Base-by-base conservation (phyloP, 2,797 vertebrate species). In the Gadopsis bispinosus region DNA sequence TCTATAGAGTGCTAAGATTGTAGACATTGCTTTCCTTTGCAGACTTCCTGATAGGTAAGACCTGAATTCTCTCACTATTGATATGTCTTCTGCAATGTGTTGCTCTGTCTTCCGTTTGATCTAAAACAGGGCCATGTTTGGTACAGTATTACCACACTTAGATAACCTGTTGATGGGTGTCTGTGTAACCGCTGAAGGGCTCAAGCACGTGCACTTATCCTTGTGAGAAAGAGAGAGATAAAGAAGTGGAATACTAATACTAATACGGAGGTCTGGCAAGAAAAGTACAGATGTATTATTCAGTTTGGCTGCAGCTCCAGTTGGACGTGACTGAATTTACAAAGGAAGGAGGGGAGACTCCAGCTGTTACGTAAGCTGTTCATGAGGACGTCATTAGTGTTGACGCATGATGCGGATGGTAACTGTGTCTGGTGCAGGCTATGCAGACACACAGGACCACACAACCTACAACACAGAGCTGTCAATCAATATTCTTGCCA, bases 241-340 rank as follows among this genome's bases (percentile, higher is more conserved):
- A 66, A 83, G 65, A 68, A 72, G 45, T 60, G 72, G 66, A 81
- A 70, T 82, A 73, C 39, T 69, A 73, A 79, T 26, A 26, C 26
- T 26, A 26, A 26, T 26, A 26, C 50, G 14, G 81, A 87, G 87
- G 86, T 90, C 84, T 90, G 78, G 81, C 80, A 79, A 45, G 75
- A 89, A 71, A 82, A 92, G 91, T 89, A 91, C 88, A 93, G 91
- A 95, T 95, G 89, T 94, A 93, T 95, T 95, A 95, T 95, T 96
- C 93, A 92, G 92, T 93, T 95, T 91, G 88, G 90, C 91, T 92
- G 92, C 89, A 88, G 88, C 92, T 91, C 86, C 76, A 85, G 87
- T 92, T 89, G 86, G 92, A 95, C 92, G 93, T 95, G 95, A 95
- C 94, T 94, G 89, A 93, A 94, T 94, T 95, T 94, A 94, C 91